phyloP scores from a whole-genome alignment of 2,113 vertebrate species.

The Muscicapa adusta region DNA sequence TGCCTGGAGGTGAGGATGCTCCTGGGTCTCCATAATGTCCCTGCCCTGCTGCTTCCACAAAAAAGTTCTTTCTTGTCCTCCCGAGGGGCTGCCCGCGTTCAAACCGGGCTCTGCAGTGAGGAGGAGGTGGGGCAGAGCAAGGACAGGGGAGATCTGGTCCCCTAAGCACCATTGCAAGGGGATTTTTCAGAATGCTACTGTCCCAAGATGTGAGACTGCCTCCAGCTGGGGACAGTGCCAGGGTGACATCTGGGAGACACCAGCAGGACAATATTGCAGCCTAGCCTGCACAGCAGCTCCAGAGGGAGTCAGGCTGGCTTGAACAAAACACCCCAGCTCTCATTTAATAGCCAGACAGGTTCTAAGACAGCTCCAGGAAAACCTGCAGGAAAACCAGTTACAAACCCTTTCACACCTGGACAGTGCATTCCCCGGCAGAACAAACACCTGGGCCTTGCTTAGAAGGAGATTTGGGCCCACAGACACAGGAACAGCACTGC shows the following conservation, averaged over 20 bases:
- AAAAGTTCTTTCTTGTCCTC: not conserved
- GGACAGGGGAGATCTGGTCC: not conserved
- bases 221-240: not conserved
- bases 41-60: not conserved
- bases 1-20: not conserved
- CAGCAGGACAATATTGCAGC: not conserved
- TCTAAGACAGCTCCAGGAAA: not conserved
- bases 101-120: not conserved
- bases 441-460: rapidly evolving
- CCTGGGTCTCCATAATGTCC: not conserved
- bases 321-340: rapidly evolving
- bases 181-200: not conserved
- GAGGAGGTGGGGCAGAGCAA: not conserved
- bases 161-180: rapidly evolving
- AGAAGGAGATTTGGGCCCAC: not conserved
- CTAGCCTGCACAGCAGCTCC: not conserved
- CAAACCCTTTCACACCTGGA: not conserved
- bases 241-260: not conserved
- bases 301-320: not conserved
- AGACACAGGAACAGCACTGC: rapidly evolving
- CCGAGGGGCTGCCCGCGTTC: not conserved
- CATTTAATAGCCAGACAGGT: not conserved
- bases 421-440: not conserved
- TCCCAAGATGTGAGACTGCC: not conserved
- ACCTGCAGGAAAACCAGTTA: not conserved